Percentiles rank a stretch among this genome's conserved stretches.
phyloP scores from a whole-genome alignment of 2,888 invertebrate species.

The Agelastica alni region DNA sequence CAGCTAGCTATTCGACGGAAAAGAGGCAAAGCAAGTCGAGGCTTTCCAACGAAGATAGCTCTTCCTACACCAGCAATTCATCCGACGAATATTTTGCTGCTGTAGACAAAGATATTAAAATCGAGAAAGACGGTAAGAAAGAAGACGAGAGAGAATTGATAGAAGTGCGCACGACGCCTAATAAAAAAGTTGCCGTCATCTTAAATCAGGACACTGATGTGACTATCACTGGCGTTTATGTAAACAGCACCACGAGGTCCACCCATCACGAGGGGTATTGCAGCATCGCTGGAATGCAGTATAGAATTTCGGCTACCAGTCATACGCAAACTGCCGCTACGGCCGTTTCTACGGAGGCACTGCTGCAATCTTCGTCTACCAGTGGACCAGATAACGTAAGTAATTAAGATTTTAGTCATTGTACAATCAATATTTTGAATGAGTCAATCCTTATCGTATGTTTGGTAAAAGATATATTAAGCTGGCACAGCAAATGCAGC shows the following conservation, averaged over 20 bases:
- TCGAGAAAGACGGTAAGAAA: constrained; percentile 59
- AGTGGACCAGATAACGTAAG: constrained; percentile 54
- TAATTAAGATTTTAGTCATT: constrained; percentile 28
- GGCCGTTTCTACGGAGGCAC: constrained; percentile 70
- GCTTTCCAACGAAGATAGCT: constrained; percentile 60
- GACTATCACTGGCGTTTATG: constrained; percentile 85
- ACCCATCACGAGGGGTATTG: constrained; percentile 83
- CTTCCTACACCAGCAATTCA: constrained; percentile 58
- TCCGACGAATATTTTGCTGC: constrained; percentile 59
- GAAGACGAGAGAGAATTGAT: constrained; percentile 57
- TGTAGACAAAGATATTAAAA: constrained; percentile 55
- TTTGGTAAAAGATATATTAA: no score
- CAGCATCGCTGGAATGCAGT: constrained; percentile 84
- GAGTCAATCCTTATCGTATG: no score
- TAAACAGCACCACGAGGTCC: constrained; percentile 72
- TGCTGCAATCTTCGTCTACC: constrained; percentile 51
- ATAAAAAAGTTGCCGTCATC: constrained; percentile 74
- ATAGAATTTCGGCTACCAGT: constrained; percentile 85
- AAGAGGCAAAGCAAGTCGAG: constrained; percentile 62
- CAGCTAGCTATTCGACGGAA: constrained; percentile 80
- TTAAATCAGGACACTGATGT: constrained; percentile 86
- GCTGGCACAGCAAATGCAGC: no score
- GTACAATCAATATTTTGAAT: no score
- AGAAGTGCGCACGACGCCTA: constrained; percentile 53
- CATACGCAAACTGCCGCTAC: constrained; percentile 85